phyloP scores from a whole-genome alignment of 2,113 vertebrate genomes.

The Columba janthina region DNA sequence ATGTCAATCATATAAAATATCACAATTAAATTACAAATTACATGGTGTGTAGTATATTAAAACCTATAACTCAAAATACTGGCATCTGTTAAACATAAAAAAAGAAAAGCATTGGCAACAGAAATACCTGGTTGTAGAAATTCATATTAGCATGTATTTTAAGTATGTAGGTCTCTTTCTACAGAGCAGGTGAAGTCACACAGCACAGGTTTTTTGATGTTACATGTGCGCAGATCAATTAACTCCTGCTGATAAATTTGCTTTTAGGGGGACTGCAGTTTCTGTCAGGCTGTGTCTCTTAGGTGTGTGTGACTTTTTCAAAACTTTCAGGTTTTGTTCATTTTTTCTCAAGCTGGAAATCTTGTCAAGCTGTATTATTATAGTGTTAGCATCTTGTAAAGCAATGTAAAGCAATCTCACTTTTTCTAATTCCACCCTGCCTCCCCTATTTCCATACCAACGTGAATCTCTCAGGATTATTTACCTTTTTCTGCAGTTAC shows the following conservation, averaged over 20 bases:
- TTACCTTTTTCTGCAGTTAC: conserved; percentile 35
- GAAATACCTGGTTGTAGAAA: background rate
- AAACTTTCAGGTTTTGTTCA: background rate
- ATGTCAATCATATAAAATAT: background rate
- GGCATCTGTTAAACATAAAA: background rate
- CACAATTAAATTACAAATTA: background rate
- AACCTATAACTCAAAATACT: background rate
- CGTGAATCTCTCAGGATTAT: background rate
- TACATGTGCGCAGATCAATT: background rate
- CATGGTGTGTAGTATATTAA: background rate
- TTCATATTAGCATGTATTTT: background rate
- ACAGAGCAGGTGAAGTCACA: background rate
- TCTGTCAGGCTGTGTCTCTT: background rate
- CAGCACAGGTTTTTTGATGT: background rate
- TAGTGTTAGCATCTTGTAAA: background rate
- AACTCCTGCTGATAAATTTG: background rate
- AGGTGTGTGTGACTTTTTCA: background rate
- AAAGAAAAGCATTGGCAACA: background rate
- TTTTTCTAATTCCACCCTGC: background rate
- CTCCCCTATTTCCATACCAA: background rate
- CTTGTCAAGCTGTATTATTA: background rate
- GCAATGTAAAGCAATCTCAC: background rate
- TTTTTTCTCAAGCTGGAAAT: background rate
- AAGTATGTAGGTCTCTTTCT: background rate
- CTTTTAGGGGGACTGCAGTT: background rate